Base-by-base conservation (phyloP, 2,888 invertebrate genomes). In the Drosophila crucigera region DNA sequence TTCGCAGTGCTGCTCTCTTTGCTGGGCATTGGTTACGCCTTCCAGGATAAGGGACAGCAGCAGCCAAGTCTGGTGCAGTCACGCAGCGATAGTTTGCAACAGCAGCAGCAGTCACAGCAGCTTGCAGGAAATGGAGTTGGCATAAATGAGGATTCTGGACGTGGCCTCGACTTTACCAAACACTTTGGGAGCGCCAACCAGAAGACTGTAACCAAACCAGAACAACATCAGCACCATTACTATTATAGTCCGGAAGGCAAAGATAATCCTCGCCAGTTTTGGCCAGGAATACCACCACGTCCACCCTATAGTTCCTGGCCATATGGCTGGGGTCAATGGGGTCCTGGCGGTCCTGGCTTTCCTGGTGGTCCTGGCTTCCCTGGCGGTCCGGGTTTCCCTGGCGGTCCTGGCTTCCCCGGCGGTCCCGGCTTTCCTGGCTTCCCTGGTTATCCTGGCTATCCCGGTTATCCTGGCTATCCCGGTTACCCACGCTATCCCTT, bases 191-290 rank as follows among this genome's bases (percentile, higher is more conserved):
- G 65, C 61, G 16, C 76, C 47, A 76, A 67, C 55, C 30, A 73
- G 60, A 64, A 71, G 69, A 76, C 74, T 63, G 68, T 76, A 37
- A 54, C 80, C 69, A 84, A 86, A 80, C 82, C 86, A 61, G 76
- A 79, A 71, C 68, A 81, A 59, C 69, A 79, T 62, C 78, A 85
- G 74, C 83, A 86, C 60, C 78, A 83, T 80, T 88, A 87, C 70
- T 88, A 87, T 80, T 84, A 86, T 88, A 53, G 75, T 70, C 47
- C 81, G 76, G 86, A 87, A 73, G 85, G 83, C 33, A 79, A 73
- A 58, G 80, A 78, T 60, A 84, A 79, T 60, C 73, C 82, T 25
- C 78, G 80, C 6, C 84, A 84, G 71, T 4, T 4, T 25, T 81
- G 76, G 73, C 56, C 72, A 19, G 59, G 37, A n/a, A 71, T 58